phyloP scores from a whole-genome alignment of 2,113 vertebrate genomes.

The Gambusia affinis region DNA sequence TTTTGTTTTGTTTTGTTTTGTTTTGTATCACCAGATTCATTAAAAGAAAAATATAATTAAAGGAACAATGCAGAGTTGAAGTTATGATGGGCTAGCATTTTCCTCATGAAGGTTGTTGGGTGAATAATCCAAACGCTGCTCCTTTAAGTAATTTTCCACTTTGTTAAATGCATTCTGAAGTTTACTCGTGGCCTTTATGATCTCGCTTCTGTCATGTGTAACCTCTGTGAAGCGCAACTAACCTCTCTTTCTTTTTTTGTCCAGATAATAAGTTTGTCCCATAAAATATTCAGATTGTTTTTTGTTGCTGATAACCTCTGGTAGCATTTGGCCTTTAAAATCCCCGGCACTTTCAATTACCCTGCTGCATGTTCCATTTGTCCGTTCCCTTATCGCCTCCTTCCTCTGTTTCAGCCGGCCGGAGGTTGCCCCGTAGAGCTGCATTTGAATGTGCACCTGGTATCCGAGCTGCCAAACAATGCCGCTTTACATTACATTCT shows the following conservation, averaged over 20 bases:
- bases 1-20: conserved; percentile 2
- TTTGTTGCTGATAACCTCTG: conserved; percentile 70
- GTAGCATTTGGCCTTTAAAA: conserved; percentile 77
- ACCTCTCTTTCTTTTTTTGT: conserved; percentile 51
- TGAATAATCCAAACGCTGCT: conserved; percentile 21
- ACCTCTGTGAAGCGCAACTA: conserved; percentile 42
- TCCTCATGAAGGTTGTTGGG: conserved; percentile 32
- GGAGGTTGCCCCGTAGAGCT: conserved; percentile 63
- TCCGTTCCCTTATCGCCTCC: conserved; percentile 66
- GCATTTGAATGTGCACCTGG: conserved; percentile 74
- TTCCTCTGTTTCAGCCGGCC: conserved; percentile 63
- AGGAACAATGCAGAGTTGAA: conserved; percentile 24
- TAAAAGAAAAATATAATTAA: neutral
- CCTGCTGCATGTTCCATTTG: conserved; percentile 52
- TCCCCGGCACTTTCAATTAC: conserved; percentile 71
- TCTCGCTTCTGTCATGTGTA: conserved; percentile 51
- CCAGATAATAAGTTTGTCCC: conserved; percentile 66
- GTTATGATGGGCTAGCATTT: conserved; percentile 34
- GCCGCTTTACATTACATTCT: conserved; percentile 72
- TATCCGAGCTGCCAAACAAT: conserved; percentile 58
- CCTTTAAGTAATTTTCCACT: conserved; percentile 48
- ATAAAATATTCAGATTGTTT: conserved; percentile 74
- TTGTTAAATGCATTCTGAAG: conserved; percentile 56
- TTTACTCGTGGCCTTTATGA: conserved; percentile 63
- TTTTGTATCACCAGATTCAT: neutral